Base-by-base conservation (phyloP, 2,888 invertebrate genomes). In the Thelaira solivaga region DNA sequence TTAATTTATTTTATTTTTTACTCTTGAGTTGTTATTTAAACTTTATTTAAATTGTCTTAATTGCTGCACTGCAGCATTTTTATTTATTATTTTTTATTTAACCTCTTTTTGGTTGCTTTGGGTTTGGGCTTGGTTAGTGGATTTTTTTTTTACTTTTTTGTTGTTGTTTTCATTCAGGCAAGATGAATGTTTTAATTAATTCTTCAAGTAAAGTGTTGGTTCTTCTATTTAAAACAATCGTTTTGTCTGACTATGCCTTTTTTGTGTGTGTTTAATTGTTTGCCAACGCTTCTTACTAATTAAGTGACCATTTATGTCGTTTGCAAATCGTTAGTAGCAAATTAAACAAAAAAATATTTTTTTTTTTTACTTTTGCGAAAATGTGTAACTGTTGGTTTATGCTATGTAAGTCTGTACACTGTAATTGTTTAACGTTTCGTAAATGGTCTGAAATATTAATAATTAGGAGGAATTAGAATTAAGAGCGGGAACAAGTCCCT, bases 231-330 rank as follows among this genome's bases (percentile, higher is more conserved):
- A 16, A 29, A 16, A n/a, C n/a, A n/a, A n/a, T n/a, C n/a, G n/a
- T n/a, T n/a, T n/a, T n/a, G n/a, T n/a, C n/a, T n/a, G n/a, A n/a
- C n/a, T n/a, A 53, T 18, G 51, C 26, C 26, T 16, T 18, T 1
- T 34, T 10, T n/a, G 13, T 5, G 1, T 31, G 18, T 43, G 16
- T 34, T 11, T 45, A 11, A 41, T 59, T 65, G 43, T 43, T 51
- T 51, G 29, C 20, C 59, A 69, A 43, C 76, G 71, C 65, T 65
- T 76, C 47, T 55, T 34, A 55, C 53, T 72, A 76, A 76, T 76
- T 76, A 76, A 76, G 67, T 61, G 61, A 67, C 67, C 76, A 76
- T 67, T 67, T 67, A 61, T 67, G 72, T 72, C 72, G 72, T 76
- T 76, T 72, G 71, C 76, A 76, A 76, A 72, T 76, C 72, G 72